phyloP scores from a whole-genome alignment of 2,113 vertebrate genomes.

The Galemys pyrenaicus region DNA sequence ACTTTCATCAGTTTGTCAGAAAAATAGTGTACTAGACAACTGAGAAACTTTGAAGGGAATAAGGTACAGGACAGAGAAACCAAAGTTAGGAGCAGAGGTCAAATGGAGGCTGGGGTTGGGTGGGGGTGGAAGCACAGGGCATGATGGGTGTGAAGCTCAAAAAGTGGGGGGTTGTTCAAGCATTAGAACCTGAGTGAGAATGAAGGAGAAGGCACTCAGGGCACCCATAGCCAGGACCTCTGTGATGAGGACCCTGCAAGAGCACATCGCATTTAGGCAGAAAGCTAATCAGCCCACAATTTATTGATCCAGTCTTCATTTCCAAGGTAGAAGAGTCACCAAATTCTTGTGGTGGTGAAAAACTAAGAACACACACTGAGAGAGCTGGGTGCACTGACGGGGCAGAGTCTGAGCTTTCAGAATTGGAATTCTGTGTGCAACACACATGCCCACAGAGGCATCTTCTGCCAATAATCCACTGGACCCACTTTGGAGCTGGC shows the following conservation, averaged over 20 bases:
- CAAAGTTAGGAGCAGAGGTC: background rate
- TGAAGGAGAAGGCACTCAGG: background rate
- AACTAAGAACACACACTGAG: no score
- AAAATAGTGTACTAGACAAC: background rate
- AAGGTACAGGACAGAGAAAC: background rate
- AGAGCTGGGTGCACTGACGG: fast-evolving
- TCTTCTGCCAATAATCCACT: background rate
- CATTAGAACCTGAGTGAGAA: background rate
- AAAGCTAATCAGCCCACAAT: background rate
- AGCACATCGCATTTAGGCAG: background rate
- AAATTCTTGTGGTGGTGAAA: background rate
- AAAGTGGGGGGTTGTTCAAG: no score
- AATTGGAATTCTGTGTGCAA: background rate
- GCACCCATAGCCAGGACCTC: no score
- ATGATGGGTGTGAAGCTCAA: background rate
- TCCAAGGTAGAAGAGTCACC: background rate
- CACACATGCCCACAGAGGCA: background rate
- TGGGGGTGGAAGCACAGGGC: no score
- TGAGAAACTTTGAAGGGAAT: background rate
- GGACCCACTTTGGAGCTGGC: background rate
- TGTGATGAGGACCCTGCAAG: background rate
- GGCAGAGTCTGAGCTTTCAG: fast-evolving
- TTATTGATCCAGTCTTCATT: background rate
- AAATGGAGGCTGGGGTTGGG: no score
- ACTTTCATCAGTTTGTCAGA: background rate